phyloP scores from a whole-genome alignment of 2,888 invertebrate species.

The Amphiduros pacificus region DNA sequence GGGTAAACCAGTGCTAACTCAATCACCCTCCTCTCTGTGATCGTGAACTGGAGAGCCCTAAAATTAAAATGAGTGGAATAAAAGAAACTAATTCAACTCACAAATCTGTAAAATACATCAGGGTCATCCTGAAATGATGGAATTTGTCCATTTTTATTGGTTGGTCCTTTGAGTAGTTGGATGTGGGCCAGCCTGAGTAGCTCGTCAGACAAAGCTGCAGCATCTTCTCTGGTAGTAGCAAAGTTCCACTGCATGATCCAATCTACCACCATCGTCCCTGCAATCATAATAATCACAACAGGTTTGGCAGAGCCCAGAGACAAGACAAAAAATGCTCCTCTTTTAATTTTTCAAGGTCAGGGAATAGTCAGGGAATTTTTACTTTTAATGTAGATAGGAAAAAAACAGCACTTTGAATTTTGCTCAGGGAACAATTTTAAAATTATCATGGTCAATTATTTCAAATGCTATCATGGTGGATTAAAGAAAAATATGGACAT shows the following conservation, averaged over 20 bases:
- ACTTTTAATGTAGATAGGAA: too few relatives aligned
- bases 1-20: too few relatives aligned
- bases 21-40: too few relatives aligned
- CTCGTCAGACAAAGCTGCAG: conserved; percentile 44
- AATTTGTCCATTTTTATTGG: background rate
- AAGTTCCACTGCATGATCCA: conserved; percentile 51
- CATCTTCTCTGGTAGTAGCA: conserved; percentile 42
- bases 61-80: background rate
- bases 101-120: conserved; percentile 51
- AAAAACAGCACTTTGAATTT: too few relatives aligned
- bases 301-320: background rate
- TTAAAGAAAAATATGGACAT: too few relatives aligned
- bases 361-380: too few relatives aligned
- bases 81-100: conserved; percentile 39
- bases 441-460: too few relatives aligned
- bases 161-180: conserved; percentile 42
- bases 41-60: background rate
- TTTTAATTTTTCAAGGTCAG: too few relatives aligned
- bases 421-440: too few relatives aligned
- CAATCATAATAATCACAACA: background rate
- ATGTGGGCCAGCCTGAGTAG: conserved; percentile 46
- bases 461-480: too few relatives aligned
- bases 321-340: too few relatives aligned
- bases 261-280: conserved; percentile 43
- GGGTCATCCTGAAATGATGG: conserved; percentile 38